Base-by-base conservation (phyloP, 2,113 vertebrate genomes). In the Mastomys coucha region DNA sequence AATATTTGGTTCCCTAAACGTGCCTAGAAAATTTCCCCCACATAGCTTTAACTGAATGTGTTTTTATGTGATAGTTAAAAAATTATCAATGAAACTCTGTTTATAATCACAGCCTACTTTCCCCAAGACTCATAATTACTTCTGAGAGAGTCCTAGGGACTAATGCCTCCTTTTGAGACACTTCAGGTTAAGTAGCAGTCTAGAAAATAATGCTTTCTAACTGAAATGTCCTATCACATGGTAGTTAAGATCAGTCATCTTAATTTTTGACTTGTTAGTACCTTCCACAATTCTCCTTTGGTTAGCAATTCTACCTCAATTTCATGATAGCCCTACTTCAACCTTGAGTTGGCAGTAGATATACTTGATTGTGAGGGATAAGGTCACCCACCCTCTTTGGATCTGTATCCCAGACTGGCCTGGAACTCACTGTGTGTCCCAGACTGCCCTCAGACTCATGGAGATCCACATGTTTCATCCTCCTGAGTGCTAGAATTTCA, bases 161-260 rank as follows among this genome's bases (percentile, higher is more conserved):
- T 26, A 60, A 45, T 33, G n/a, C 33, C n/a, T 58, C 58, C 36
- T 75, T 69, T 9, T 45, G 65, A 91, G 58, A 72, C 76, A 56
- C 51, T 91, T 91, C 7, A 42, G 3, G 39, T 51, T 92, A 26
- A 65, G 8, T 8, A 82, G 6, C 6, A 87, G 60, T 73, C 63
- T 93, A n/a, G 91, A 49, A 96, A 89, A 63, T 63, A 89, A 93
- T 7, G 36, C 58, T 95, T 94, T 94, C 90, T 69, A 91, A 60
- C 69, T 60, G 33, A 90, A 60, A 60, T 3, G 89, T 60, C 4
- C 26, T 65, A 5, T 24, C 58, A 75, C 6, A n/a, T 42, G 19
- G 78, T 24, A 42, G 49, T 78, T 36, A 67, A 53, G 22, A 42
- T 36, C 17, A 69, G 42, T 33, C 31, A 67, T n/a, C 65, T 56